Evolutionary conservation across 2,113 vertebrate species (phyloP), one percentile per base, ranked within the genome.

Genomic region (Rutilus rutilus): DNA sequence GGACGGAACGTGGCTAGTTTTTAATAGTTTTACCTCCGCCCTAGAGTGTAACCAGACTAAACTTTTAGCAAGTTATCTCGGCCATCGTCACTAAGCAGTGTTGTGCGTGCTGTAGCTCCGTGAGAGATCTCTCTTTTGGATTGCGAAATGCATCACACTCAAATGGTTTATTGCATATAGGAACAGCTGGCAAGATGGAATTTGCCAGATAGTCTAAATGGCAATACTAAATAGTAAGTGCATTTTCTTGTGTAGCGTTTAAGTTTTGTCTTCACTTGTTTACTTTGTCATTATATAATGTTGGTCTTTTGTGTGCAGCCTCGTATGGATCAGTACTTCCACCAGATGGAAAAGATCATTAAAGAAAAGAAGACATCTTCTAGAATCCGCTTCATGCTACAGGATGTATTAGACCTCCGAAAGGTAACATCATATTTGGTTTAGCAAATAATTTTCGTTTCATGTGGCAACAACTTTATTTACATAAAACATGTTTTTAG

Each of bases 321-420:
- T 76, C 97, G 97, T 1, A 99, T 99, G 98, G 98, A 99, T 93
- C 98, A 99, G 91, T 99, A 99, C 91, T 99, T 99, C 89, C 95
- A 96, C 90, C 97, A 99, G 92, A 98, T 99, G 96, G 98, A 97
- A 90, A 98, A 98, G 91, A 99, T 99, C 45, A 99, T 99, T 86
- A 99, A 99, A 92, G 98, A 99, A 89, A 97, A 93, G 87, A 99
- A 99, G 89, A 99, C 97, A 0, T 99, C 98, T 1, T 99, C 98
- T 50, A 95, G 98, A 81, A 99, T 99, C 76, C 97, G 97, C 82
- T 99, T 99, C 87, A 99, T 99, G 98, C 91, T 99, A 12, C 98
- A 98, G 89, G 98, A 99, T 39, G 96, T 99, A 54, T 90, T 99
- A 33, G 98, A 99, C 91, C 94, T 99, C 76, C 95, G 97, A 92